phyloP scores from a whole-genome alignment of 2,797 vertebrate species.

The Phaenicophaeus curvirostris region DNA sequence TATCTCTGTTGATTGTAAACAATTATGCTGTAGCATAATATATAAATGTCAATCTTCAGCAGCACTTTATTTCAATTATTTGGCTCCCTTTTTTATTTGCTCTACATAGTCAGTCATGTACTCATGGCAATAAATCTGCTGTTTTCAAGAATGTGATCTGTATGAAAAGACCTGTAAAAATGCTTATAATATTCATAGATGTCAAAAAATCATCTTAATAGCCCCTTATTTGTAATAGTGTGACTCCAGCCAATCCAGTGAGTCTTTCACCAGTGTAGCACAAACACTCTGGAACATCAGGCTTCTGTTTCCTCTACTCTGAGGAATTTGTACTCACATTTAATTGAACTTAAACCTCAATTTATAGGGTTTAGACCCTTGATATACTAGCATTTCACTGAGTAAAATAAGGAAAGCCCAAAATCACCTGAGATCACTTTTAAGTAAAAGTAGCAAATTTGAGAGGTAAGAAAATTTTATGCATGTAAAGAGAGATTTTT shows the following conservation, averaged over 20 bases:
- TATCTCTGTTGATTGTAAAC: not conserved
- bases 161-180: not conserved
- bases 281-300: not conserved
- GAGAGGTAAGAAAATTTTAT: not conserved
- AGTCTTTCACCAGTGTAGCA: not conserved
- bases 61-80: not conserved
- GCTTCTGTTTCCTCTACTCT: not conserved
- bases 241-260: not conserved
- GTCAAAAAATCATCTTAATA: not conserved
- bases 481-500: not conserved
- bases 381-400: not conserved
- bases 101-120: not conserved
- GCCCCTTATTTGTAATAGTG: not conserved
- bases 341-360: not conserved
- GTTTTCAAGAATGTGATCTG: not conserved
- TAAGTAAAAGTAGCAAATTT: not conserved
- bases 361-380: not conserved
- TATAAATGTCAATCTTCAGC: not conserved
- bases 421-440: not conserved
- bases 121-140: not conserved
- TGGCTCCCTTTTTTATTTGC: not conserved
- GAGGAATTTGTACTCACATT: not conserved
- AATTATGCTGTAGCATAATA: not conserved
- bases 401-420: not conserved
- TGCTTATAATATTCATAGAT: not conserved